Conservation (phyloP, 1,140 invertebrate species). For the Papilio polytes region DNA sequence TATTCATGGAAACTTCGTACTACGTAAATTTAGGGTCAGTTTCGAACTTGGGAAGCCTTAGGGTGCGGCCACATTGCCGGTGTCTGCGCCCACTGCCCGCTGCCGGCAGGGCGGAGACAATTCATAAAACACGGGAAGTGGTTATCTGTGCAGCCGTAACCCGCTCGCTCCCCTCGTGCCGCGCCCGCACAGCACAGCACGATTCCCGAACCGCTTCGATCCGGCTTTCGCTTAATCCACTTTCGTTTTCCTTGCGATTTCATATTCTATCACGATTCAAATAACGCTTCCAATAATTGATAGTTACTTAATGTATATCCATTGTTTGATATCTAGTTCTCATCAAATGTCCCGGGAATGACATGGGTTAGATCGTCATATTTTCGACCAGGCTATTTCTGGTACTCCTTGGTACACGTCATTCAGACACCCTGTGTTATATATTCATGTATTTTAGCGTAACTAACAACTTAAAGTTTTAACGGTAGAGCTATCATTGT, state of each 20-base stretch:
- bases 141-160: constrained; percentile 39
- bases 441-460: no score
- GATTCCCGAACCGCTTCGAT: constrained; percentile 45
- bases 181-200: constrained; percentile 27
- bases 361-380: no score
- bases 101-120: constrained; percentile 42
- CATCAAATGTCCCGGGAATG: no score
- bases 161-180: constrained; percentile 29
- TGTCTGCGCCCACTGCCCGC: no score
- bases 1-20: not conserved
- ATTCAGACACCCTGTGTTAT: no score
- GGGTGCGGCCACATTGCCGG: constrained; percentile 25
- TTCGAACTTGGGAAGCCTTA: not conserved
- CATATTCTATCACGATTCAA: not conserved
- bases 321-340: no score
- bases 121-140: constrained; percentile 56
- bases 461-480: no score
- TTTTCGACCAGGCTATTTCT: no score
- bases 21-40: constrained; percentile 8
- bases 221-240: constrained; percentile 45
- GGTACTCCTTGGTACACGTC: no score
- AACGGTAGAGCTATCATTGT: no score
- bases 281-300: not conserved
- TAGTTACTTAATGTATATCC: not conserved
- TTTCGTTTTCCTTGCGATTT: constrained; percentile 42